phyloP scores from a whole-genome alignment of 2,113 vertebrate species.

The Alethe castanea region DNA sequence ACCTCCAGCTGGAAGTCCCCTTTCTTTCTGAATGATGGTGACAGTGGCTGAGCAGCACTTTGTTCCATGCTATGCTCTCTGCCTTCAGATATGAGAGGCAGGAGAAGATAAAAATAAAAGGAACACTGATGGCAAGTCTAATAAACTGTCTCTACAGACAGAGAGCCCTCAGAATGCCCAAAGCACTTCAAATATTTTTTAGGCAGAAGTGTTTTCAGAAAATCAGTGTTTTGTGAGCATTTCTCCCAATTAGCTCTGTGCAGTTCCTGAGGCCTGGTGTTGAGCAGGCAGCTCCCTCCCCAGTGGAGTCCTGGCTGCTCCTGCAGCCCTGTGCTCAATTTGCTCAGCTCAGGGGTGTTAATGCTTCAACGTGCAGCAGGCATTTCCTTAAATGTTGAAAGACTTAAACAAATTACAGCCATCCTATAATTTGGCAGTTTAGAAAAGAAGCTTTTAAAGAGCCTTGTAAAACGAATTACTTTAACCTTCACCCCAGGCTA shows the following conservation, averaged over 20 bases:
- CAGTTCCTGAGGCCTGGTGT: not conserved
- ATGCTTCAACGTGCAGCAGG: not conserved
- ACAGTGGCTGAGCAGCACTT: not conserved
- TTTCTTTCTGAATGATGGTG: not conserved
- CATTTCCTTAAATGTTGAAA: not conserved
- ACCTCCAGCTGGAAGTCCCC: not conserved
- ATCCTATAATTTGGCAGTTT: slow-evolving; percentile 15
- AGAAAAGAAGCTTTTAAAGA: slow-evolving; percentile 32
- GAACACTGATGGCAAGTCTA: not conserved
- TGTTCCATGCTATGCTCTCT: not conserved
- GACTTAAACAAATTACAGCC: slow-evolving; percentile 43
- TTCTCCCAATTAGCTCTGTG: not conserved
- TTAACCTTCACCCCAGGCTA: slow-evolving; percentile 31
- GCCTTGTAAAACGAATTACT: slow-evolving; percentile 2
- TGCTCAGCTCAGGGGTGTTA: not conserved
- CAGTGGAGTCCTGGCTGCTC: not conserved
- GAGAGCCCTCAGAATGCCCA: not conserved
- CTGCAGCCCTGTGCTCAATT: not conserved
- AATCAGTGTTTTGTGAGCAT: not conserved
- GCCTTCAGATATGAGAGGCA: not conserved
- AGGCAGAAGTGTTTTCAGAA: not conserved
- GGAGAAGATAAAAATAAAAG: not conserved
- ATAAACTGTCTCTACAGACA: not conserved
- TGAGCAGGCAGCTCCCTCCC: not conserved
- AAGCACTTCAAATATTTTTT: not conserved